A percentile compares a stretch with the other conserved stretches of the same genome.
These are phyloP conservation scores for Leptobrachium ailaonicum DNA, from an alignment of 2,113 vertebrate genomes.

Conservation along the genomic window DNA sequence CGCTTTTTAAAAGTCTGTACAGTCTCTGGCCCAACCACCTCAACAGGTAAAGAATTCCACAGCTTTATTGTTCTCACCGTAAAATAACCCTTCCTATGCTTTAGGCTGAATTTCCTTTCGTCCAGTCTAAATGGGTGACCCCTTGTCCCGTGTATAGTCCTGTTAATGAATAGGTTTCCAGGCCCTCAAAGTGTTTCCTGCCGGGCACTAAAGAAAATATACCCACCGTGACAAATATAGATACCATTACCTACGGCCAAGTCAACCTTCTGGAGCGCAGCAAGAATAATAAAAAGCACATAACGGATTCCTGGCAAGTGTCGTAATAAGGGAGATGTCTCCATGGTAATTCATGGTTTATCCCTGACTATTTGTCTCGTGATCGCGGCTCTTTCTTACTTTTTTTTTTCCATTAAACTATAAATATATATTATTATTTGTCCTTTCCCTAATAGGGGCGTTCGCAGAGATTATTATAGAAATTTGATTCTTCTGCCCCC, in stretches of 20 bases:
- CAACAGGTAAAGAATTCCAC: too few species aligned
- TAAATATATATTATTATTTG: not conserved
- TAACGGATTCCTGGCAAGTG: not conserved
- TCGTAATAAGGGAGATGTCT: not conserved
- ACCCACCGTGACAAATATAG: too few species aligned
- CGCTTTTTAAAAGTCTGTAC: too few species aligned
- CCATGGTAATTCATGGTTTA: not conserved
- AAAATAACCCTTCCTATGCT: too few species aligned
- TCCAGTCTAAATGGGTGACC: too few species aligned
- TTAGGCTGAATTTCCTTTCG: too few species aligned
- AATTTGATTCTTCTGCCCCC: not conserved
- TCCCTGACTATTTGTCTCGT: not conserved
- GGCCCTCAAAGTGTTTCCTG: too few species aligned
- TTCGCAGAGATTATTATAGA: not conserved
- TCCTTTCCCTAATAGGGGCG: not conserved
- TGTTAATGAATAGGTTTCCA: too few species aligned
- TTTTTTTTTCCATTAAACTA: not conserved
- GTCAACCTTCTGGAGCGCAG: not conserved
- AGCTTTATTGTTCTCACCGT: too few species aligned
- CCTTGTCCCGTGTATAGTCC: too few species aligned
- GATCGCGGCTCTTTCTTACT: not conserved
- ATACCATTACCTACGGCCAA: not conserved
- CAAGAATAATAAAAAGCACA: not conserved
- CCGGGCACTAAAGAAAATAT: too few species aligned
- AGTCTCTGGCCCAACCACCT: too few species aligned